Evolutionary conservation across 1,140 invertebrate species (phyloP), one percentile per base, ranked within the genome.

Genomic region (Cardiocondyla obscurior): DNA sequence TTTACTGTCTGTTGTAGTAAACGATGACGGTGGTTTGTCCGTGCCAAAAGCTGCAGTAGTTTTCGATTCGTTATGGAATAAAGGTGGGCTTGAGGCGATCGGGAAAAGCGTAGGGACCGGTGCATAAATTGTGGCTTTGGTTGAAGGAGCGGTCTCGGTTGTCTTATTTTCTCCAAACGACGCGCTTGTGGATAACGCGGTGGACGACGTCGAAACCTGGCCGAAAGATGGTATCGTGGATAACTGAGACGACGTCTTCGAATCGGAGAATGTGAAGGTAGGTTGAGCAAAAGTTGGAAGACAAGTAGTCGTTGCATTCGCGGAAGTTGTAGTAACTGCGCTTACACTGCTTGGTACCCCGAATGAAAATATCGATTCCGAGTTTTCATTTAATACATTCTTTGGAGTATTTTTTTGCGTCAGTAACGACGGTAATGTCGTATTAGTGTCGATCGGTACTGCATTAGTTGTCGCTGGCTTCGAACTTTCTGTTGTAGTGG

Each of bases 331-430:
- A 49, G 19, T 51, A n/a, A 39, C 30, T 57, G 51, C 22, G 12
- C 28, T 28, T 53, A 64, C 74, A 12, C 58, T 74, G 25, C 44
- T 77, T 65, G 87, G 44, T 39, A 93, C 81, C 30, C 92, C 92
- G 84, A 95, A 95, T 8, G 90, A 91, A 62, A 95, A 95, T 16
- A 87, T 83, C 28, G 89, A 77, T 6, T 46, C 30, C 55, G 84
- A 16, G 58, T 84, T 88, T 36, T 14, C 3, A 44, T 84, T 76
- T 16, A 25, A 74, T 8, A n/a, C n/a, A 51, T 19, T 82, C 30
- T 73, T 67, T 42, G 57, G 33, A 19, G 3, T 36, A 36, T 36
- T 19, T 60, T 60, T 42, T 22, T 39, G n/a, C 3, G 70, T 51
- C 49, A 51, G 6, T 42, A 55, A 58, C 8, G 74, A 14, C 7